Conservation (phyloP, 2,888 invertebrate species). For the Bembecia ichneumoniformis region DNA sequence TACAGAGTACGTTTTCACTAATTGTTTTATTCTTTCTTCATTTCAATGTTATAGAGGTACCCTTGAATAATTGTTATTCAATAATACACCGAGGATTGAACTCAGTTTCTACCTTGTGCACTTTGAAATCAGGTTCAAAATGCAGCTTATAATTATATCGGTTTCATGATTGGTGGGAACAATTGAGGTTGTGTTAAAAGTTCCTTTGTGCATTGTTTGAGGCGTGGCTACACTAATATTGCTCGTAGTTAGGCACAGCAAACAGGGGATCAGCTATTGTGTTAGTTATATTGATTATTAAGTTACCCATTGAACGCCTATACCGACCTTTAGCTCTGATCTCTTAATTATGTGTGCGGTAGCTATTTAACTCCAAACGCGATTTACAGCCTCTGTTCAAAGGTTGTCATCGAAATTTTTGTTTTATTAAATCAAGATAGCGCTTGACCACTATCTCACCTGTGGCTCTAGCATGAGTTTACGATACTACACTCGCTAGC, state of each 20-base stretch:
- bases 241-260: not conserved
- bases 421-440: no score
- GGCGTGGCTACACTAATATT: conserved; percentile 5
- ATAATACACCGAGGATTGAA: no score
- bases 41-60: conserved; percentile 4
- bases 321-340: not conserved
- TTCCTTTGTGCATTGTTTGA: conserved; percentile 3
- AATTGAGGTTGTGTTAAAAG: conserved; percentile 3
- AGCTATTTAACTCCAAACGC: no score
- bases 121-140: not conserved
- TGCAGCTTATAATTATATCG: not conserved
- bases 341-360: no score
- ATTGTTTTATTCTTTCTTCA: conserved; percentile 9
- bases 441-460: no score
- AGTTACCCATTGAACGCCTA: not conserved
- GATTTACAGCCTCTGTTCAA: not conserved
- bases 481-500: no score
- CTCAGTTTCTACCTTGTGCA: not conserved
- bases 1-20: conserved; percentile 5
- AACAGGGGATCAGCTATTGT: conserved; percentile 2
- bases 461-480: no score
- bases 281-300: not conserved
- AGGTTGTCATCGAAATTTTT: not conserved
- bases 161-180: conserved; percentile 1
- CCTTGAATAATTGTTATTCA: conserved; percentile 5